These are phyloP conservation scores for Eleginops maclovinus DNA, from an alignment of 2,113 vertebrate species.

Conservation along the genomic window DNA sequence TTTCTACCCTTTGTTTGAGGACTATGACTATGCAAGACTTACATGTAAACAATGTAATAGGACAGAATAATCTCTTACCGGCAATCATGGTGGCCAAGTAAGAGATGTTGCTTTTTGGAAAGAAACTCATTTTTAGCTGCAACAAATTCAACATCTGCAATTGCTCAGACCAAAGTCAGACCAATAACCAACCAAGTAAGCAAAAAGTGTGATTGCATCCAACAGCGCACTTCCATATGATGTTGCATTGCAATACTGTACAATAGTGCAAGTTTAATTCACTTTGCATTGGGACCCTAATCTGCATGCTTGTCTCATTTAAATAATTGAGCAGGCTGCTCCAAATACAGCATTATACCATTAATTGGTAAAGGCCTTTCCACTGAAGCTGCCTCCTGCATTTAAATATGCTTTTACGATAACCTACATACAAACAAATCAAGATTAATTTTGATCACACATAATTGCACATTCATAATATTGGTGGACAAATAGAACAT, in stretches of 20 bases:
- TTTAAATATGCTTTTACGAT: conserved; percentile 15
- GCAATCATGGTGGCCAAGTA: not conserved
- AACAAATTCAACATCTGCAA: no score
- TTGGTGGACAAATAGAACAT: conserved; percentile 5
- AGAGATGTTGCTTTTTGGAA: not conserved
- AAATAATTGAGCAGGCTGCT: conserved; percentile 31
- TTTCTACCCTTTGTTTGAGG: conserved; percentile 1
- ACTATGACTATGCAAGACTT: not conserved
- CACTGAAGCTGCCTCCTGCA: conserved; percentile 8
- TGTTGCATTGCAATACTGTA: not conserved
- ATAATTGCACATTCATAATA: conserved; percentile 38
- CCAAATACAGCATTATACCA: not conserved
- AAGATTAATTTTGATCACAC: conserved; percentile 24
- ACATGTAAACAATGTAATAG: not conserved
- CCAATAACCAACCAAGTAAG: no score
- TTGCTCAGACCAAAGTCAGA: no score
- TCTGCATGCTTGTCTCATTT: conserved; percentile 11
- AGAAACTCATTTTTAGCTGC: not conserved
- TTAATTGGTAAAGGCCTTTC: conserved; percentile 11
- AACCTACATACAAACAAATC: conserved; percentile 14
- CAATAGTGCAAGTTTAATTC: not conserved
- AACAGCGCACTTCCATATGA: not conserved
- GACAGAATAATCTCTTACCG: not conserved
- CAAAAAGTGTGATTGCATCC: not conserved
- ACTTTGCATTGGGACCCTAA: not conserved